Percentiles rank a stretch among this genome's conserved stretches.
Conservation (phyloP, 2,888 invertebrate species). For the Noctua pronuba region DNA sequence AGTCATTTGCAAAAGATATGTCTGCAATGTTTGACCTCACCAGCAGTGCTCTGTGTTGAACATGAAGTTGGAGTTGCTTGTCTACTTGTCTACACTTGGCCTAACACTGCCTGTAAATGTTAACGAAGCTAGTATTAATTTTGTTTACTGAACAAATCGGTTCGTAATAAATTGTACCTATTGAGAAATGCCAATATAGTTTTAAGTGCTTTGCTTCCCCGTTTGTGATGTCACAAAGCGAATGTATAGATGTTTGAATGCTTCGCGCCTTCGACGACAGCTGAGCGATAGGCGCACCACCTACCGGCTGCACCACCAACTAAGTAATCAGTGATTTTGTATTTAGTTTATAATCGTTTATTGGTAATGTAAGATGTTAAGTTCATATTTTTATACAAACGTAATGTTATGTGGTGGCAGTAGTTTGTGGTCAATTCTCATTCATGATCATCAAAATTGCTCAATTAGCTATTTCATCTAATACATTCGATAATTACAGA, state of each 20-base stretch:
- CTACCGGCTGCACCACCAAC: slow-evolving; percentile 48
- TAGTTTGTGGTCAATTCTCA: slow-evolving; percentile 57
- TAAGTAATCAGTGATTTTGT: slow-evolving; percentile 50
- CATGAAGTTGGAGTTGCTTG: slow-evolving; percentile 17
- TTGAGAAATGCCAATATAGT: slow-evolving; percentile 70
- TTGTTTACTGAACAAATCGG: slow-evolving; percentile 52
- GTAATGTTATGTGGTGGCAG: slow-evolving; percentile 51
- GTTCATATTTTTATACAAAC: slow-evolving; percentile 62
- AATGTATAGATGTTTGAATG: slow-evolving; percentile 58
- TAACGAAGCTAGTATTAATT: slow-evolving; percentile 52
- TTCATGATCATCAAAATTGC: slow-evolving; percentile 64
- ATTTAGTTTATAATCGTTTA: slow-evolving; percentile 58
- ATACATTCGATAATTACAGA: slow-evolving; percentile 52
- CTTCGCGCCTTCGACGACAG: slow-evolving; percentile 53
- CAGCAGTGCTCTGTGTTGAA: slow-evolving; percentile 29
- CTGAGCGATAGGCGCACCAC: slow-evolving; percentile 50
- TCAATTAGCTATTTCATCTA: slow-evolving; percentile 64
- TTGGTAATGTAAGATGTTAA: slow-evolving; percentile 60
- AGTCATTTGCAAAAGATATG: slow-evolving; percentile 3
- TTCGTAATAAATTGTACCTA: slow-evolving; percentile 56
- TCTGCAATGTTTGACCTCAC: neutral
- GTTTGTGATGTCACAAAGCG: slow-evolving; percentile 63
- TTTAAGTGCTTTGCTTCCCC: slow-evolving; percentile 68
- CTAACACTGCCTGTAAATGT: slow-evolving; percentile 58
- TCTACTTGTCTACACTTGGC: slow-evolving; percentile 26